A percentile compares a stretch with the other conserved stretches of the same genome.
phyloP scores from a whole-genome alignment of 2,888 invertebrate genomes.

The Drosophila fungiperda region DNA sequence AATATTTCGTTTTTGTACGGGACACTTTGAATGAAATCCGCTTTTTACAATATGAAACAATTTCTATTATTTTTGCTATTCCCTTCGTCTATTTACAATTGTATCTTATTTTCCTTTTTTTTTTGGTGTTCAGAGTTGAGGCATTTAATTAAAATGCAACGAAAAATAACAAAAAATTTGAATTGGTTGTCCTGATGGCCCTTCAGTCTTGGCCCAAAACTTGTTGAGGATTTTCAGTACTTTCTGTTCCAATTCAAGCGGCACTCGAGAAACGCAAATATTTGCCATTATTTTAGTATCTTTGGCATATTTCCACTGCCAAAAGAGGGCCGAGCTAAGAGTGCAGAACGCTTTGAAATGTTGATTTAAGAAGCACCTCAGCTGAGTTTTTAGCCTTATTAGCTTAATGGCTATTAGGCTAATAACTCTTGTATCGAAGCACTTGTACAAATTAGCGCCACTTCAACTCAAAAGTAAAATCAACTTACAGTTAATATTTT shows the following conservation, averaged over 20 bases:
- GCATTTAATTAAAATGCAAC: conserved; percentile 61
- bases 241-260: conserved; percentile 46
- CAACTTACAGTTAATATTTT: conserved; percentile 35
- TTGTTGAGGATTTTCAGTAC: conserved; percentile 31
- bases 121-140: conserved; percentile 23
- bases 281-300: conserved; percentile 54
- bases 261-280: conserved; percentile 46
- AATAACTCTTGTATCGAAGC: conserved; percentile 49
- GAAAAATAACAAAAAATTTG: conserved; percentile 18
- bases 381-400: conserved; percentile 37
- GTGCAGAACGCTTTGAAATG: conserved; percentile 41
- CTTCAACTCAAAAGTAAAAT: conserved; percentile 15
- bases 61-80: conserved; percentile 35
- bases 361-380: conserved; percentile 45
- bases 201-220: conserved; percentile 43
- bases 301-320: background rate
- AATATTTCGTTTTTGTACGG: conserved; percentile 52
- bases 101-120: conserved; percentile 8
- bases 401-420: conserved; percentile 54
- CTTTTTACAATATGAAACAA: conserved; percentile 44
- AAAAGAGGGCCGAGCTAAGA: background rate
- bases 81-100: conserved; percentile 43
- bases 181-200: conserved; percentile 27
- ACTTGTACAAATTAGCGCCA: conserved; percentile 49
- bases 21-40: conserved; percentile 44